Base-by-base conservation (phyloP, 2,113 vertebrate species). In the Hydrochoerus hydrochaeris region DNA sequence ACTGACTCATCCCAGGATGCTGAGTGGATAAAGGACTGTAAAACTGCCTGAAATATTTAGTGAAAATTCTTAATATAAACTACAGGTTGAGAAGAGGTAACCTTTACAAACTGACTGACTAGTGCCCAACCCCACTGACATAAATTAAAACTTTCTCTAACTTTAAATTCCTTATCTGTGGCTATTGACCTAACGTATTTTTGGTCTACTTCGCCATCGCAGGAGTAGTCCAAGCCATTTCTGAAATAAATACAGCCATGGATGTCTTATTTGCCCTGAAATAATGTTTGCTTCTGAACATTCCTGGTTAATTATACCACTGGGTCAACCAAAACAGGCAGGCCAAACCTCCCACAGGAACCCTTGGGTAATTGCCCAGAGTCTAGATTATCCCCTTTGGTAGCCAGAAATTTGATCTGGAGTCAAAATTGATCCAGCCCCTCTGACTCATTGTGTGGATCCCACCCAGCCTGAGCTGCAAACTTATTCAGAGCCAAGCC, bases 231-330 rank as follows among this genome's bases (percentile, higher is more conserved):
- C 30, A 26, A 83, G 62, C 49, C 60, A 12, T 89, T 98, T 96
- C 8, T 77, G 58, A 85, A 95, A 89, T 38, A 92, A 95, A 90
- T 97, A 5, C 30, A 22, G 0, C 75, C 54, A 49, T 49, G 54
- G 88, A 97, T 6, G 1, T 95, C 89, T 91, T 94, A 54, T 96
- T 98, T 98, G 92, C 97, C 93, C 65, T 97, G 65, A 86, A 97
- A 93, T 96, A 62, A 38, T 60, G 63, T 95, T 95, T 83, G 75
- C 60, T 94, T 97, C 41, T 90, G 88, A 91, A 81, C 71, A 96
- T 92, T 95, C 88, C 84, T 95, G 28, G 9, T 11, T 94, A 94
- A 94, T 97, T 95, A 97, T n/a, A 94, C 38, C 3, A 24, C 44
- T 90, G 85, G 71, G 77, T 96, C 82, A 96, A 92, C 82, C 94